Evolutionary conservation across 2,113 vertebrate species (phyloP), one percentile per base, ranked within the genome.

Genomic region (Python bivittatus): DNA sequence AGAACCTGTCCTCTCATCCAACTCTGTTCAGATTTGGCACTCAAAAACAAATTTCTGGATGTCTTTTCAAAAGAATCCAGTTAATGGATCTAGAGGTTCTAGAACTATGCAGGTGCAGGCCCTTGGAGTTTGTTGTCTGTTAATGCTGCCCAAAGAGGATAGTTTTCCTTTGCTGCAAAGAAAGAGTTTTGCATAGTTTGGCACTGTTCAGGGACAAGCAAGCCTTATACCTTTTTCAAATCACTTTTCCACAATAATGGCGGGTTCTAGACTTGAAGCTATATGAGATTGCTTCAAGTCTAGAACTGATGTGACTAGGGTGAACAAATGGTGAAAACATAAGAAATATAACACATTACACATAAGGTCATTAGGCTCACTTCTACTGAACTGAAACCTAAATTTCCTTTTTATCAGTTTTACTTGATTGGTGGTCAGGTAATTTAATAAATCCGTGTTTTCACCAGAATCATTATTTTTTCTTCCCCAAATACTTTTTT

Each of bases 361-460:
- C 54, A 5, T 33, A 61, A 12, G 89, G 12, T 8, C 25, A 9
- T 91, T 27, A n/a, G 33, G 42, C 11, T 90, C 12, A 42, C 22
- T 87, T 27, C 84, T 90, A 79, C 11, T 93, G 88, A 27, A 8
- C 29, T 90, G 93, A 90, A 29, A 25, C 91, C 25, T 23, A 88
- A 15, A 91, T 92, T 83, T 10, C 4, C 23, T 20, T 29, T 27
- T 57, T 58, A 42, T 38, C 89, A 48, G 68, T 61, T 29, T 95
- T 92, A 58, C 38, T 42, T 27, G 38, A 58, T 0, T 25, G 44
- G 33, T 44, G 72, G 44, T 25, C 12, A 54, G 27, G 58, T 44
- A 58, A 48, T 52, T 23, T 25, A 52, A 60, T 86, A 57, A 44
- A 44, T 89, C 44, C 29, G 38, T 42, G 42, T 27, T 7, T 23